Percentiles rank a stretch among this genome's conserved stretches.
Conservation (phyloP, 2,888 invertebrate genomes). For the Taphrorychus bicolor region DNA sequence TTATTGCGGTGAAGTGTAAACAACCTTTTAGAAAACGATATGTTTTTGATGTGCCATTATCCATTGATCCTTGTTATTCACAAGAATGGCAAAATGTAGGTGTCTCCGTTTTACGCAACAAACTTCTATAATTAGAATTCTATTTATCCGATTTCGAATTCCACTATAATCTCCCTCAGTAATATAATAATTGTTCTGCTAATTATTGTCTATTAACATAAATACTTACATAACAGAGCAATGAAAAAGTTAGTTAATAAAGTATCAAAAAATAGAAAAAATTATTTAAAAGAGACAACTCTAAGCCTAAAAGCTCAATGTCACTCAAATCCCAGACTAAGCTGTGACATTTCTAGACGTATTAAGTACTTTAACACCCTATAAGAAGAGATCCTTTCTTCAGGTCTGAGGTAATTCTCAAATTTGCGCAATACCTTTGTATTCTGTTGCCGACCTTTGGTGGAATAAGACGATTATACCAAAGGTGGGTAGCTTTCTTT, state of each 20-base stretch:
- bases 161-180: too few relatives aligned
- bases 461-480: constrained; percentile 24
- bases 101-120: background rate
- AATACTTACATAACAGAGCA: too few relatives aligned
- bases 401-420: constrained; percentile 17
- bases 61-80: constrained; percentile 21
- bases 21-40: constrained; percentile 38
- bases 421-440: constrained; percentile 35
- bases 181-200: too few relatives aligned
- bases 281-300: too few relatives aligned
- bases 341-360: constrained; percentile 36
- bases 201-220: too few relatives aligned
- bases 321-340: constrained; percentile 23
- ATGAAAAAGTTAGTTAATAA: background rate
- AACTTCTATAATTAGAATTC: background rate
- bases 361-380: constrained; percentile 39
- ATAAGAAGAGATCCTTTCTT: constrained; percentile 25
- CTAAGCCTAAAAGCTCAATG: constrained; percentile 9
- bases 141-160: too few relatives aligned
- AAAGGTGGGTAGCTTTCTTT: background rate
- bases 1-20: constrained; percentile 26
- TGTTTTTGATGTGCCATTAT: constrained; percentile 38
- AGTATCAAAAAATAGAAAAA: background rate
- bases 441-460: constrained; percentile 5
- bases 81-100: too few relatives aligned